Conservation (phyloP, 2,888 invertebrate species). For the Drosophila meridionalis region DNA sequence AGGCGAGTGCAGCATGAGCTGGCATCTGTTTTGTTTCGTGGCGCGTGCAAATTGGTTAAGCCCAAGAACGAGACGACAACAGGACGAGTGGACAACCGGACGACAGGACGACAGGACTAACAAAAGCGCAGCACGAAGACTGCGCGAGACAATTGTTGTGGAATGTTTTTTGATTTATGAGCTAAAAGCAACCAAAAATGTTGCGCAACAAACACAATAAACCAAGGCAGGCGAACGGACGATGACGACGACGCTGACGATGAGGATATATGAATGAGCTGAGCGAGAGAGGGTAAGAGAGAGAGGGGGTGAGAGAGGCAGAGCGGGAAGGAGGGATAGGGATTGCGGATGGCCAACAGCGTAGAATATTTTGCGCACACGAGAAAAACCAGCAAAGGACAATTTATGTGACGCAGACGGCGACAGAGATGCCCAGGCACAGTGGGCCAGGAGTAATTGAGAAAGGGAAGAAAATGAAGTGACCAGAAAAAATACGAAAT, state of each 20-base stretch:
- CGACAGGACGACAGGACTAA: slow-evolving; percentile 5
- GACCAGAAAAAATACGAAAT: neutral
- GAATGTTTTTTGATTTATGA: slow-evolving; percentile 76
- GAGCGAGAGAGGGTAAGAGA: neutral
- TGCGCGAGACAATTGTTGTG: slow-evolving; percentile 71
- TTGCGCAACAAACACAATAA: slow-evolving; percentile 70
- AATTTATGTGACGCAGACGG: slow-evolving; percentile 70
- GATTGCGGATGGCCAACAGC: slow-evolving; percentile 43
- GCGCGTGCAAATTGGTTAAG: slow-evolving; percentile 71
- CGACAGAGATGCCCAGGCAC: slow-evolving; percentile 24
- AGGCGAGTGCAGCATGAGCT: slow-evolving; percentile 12
- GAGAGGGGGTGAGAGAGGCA: neutral
- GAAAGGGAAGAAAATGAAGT: neutral
- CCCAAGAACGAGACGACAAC: slow-evolving; percentile 11
- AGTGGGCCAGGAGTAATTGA: slow-evolving; percentile 18
- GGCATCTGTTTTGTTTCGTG: slow-evolving; percentile 68
- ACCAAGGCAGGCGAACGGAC: slow-evolving; percentile 54
- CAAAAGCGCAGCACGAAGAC: slow-evolving; percentile 60
- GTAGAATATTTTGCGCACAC: slow-evolving; percentile 55
- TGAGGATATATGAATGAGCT: slow-evolving; percentile 12
- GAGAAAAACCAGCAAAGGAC: slow-evolving; percentile 48
- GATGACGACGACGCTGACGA: slow-evolving; percentile 32
- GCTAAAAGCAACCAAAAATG: slow-evolving; percentile 66
- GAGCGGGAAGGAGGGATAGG: neutral
- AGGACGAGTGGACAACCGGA: slow-evolving; percentile 5